These are phyloP conservation scores for Hapalemur alaotrensis DNA, from an alignment of 2,797 vertebrate species.

Conservation along the genomic window DNA sequence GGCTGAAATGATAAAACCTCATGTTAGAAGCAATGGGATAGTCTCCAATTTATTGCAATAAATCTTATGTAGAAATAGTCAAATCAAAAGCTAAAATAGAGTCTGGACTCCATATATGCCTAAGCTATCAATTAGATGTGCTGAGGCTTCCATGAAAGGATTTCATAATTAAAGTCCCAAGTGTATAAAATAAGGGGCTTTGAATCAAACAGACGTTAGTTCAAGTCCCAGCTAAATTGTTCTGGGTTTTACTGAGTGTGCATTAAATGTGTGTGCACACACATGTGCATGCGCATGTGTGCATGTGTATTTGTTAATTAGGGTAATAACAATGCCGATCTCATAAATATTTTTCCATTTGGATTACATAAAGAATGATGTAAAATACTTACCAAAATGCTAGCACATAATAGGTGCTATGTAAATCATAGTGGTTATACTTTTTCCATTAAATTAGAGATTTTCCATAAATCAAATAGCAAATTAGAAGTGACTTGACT, in stretches of 20 bases:
- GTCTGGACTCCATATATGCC: background rate
- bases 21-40: background rate
- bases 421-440: background rate
- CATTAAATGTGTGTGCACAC: rapidly evolving
- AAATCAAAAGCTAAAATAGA: background rate
- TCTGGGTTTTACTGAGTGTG: background rate
- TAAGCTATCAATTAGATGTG: background rate
- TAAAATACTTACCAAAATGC: background rate
- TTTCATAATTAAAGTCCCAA: background rate
- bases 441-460: background rate
- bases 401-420: background rate
- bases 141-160: background rate
- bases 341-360: background rate
- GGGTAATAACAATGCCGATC: background rate
- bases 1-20: background rate
- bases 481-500: background rate
- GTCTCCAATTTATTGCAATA: background rate
- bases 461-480: background rate
- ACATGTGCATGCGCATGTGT: background rate
- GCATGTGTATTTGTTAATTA: background rate
- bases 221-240: background rate
- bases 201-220: background rate
- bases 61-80: background rate
- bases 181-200: background rate
- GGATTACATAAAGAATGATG: background rate